These are phyloP conservation scores for Temnopleurus reevesii DNA, from an alignment of 53 echinoderm and acorn worm genomes.

Conservation along the genomic window DNA sequence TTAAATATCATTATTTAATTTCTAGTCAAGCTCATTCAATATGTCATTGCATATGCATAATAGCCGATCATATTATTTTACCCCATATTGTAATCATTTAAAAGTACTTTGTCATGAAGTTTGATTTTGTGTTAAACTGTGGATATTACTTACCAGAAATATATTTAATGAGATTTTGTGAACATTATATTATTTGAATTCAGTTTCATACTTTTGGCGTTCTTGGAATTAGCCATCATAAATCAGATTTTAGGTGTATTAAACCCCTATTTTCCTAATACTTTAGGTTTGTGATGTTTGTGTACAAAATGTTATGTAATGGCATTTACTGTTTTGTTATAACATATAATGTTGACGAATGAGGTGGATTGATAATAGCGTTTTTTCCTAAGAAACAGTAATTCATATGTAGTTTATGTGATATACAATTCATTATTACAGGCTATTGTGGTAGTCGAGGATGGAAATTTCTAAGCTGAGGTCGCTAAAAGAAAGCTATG, in stretches of 20 bases:
- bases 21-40: too few relatives aligned
- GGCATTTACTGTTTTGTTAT: not conserved
- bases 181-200: not conserved
- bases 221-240: not conserved
- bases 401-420: constrained; percentile 8
- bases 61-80: too few relatives aligned
- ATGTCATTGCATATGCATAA: too few relatives aligned
- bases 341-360: not conserved
- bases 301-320: constrained; percentile 5
- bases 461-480: too few relatives aligned
- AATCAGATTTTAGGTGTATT: not conserved
- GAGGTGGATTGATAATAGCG: not conserved
- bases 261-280: not conserved
- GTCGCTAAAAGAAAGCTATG: too few relatives aligned
- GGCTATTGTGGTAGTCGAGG: too few relatives aligned
- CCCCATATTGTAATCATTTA: too few relatives aligned
- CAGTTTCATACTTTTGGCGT: not conserved
- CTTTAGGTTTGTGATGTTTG: not conserved
- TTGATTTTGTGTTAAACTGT: not conserved
- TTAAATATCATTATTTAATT: too few relatives aligned
- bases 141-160: not conserved
- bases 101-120: too few relatives aligned
- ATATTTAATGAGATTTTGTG: not conserved
- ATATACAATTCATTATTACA: not conserved
- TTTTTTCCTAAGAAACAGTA: constrained; percentile 5